Evolutionary conservation across 2,888 invertebrate species (phyloP).

Genomic region (Coelopa pilipes): DNA sequence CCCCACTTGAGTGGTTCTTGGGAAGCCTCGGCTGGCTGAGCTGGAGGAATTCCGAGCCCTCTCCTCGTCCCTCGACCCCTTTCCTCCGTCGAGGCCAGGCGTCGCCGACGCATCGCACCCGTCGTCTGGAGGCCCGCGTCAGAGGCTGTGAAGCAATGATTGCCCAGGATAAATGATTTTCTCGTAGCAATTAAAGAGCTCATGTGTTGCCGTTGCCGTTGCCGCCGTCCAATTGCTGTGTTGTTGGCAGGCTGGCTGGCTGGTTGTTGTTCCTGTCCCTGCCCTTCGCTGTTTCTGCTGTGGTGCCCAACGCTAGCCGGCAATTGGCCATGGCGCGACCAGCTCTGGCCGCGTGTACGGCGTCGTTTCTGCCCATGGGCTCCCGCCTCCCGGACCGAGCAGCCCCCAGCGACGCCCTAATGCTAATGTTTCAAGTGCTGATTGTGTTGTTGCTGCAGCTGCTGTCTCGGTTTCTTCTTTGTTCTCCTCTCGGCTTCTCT

Average conservation of each 20-base stretch:
- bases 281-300: not conserved
- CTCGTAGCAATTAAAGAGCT: constrained; percentile 35
- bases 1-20: too few relatives aligned
- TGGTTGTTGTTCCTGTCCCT: not conserved
- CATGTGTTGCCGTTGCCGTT: not conserved
- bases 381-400: too few relatives aligned
- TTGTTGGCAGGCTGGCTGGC: not conserved
- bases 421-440: constrained; percentile 31
- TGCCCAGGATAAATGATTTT: constrained; percentile 41
- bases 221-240: not conserved
- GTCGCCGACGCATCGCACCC: not conserved
- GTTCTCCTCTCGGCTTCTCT: not conserved
- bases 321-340: not conserved
- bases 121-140: not conserved
- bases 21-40: too few relatives aligned
- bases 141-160: constrained; percentile 28
- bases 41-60: too few relatives aligned
- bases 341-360: not conserved
- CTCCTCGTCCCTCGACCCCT: too few relatives aligned
- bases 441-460: constrained; percentile 6
- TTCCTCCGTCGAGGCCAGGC: too few relatives aligned
- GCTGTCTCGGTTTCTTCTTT: not conserved
- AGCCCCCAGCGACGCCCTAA: constrained; percentile 19
- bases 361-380: not conserved
- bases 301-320: too few relatives aligned